phyloP scores from a whole-genome alignment of 2,888 invertebrate genomes.

The Cerceris rybyensis region DNA sequence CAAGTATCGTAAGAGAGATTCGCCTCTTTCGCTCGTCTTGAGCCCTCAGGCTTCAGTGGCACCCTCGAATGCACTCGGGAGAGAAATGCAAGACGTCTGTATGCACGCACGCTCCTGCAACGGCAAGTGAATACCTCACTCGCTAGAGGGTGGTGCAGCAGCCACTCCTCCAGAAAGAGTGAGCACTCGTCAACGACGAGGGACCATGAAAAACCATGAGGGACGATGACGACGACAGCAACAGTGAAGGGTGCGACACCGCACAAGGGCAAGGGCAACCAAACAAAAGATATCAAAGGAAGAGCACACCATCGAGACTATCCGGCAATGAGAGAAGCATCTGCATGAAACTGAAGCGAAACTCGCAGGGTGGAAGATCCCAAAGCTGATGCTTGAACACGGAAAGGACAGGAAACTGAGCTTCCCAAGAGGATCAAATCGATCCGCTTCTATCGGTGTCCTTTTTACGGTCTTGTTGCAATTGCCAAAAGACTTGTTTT shows the following conservation, averaged over 20 bases:
- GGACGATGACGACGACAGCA: slow-evolving; percentile 10
- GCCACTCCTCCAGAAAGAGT: neutral
- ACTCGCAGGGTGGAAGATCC: neutral
- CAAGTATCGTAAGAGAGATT: neutral
- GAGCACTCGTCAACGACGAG: neutral
- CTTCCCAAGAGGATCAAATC: too few species aligned
- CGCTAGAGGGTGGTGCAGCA: neutral
- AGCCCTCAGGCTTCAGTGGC: slow-evolving; percentile 23
- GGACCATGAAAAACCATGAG: neutral
- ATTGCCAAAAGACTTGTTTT: too few species aligned
- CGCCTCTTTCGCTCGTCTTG: slow-evolving; percentile 12
- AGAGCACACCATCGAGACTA: slow-evolving; percentile 44
- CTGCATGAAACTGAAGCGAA: neutral
- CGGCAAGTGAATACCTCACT: slow-evolving; percentile 27
- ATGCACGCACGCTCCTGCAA: slow-evolving; percentile 26
- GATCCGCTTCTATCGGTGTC: neutral
- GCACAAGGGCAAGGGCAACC: slow-evolving; percentile 63
- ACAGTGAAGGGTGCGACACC: slow-evolving; percentile 44
- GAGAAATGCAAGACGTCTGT: slow-evolving; percentile 51
- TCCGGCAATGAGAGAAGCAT: slow-evolving; percentile 34
- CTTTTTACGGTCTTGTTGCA: neutral
- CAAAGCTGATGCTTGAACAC: neutral
- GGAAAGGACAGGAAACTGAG: neutral
- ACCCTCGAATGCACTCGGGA: slow-evolving; percentile 51
- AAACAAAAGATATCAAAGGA: slow-evolving; percentile 61